Base-by-base conservation (phyloP, 2,888 invertebrate genomes). In the Listrodromus nycthemerus region DNA sequence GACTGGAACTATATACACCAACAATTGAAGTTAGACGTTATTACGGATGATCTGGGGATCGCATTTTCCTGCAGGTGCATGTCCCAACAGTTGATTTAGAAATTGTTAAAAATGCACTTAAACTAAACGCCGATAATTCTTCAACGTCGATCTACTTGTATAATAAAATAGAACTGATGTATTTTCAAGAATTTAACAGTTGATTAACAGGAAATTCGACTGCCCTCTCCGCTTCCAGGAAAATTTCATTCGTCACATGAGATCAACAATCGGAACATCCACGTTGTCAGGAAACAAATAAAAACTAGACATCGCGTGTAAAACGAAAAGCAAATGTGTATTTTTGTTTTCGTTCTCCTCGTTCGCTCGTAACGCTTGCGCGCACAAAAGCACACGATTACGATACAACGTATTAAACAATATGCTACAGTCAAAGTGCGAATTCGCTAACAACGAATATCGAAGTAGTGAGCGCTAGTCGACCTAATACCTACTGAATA, bases 1-100 rank as follows among this genome's bases (percentile, higher is more conserved):
- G 89, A 91, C 91, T 87, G 93, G 92, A 91, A 92, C 93, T 93
- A 92, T 87, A 91, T 89, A 91, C 87, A 81, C 69, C 67, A 84
- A 84, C 70, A 80, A 84, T 81, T 65, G 13, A 73, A 77, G 45
- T 77, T 80, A 73, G 37, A 80, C 63, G 67, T 73, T 74, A 55
- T 76, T 67, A 41, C 27, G 41, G 55, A 66, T 41, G 24, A 67
- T 58, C 52, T 41, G 48, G 37, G 66, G 37, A 66, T 30, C 19
- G 21, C 69, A n/a, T 58, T 30, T 45, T 24, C 30, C 30, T 61
- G 33, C n/a, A 52, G 41, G 37, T 55, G 63, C 27, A 69, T 65
- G 30, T 50, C n/a, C 33, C 66, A 61, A 58, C 45, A 48, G 19
- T 69, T 69, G 48, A 52, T 19, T 37, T 37, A 52, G 13, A 10